Conservation (phyloP, 2,888 invertebrate genomes). For the Caenorhabditis zanzibari region DNA sequence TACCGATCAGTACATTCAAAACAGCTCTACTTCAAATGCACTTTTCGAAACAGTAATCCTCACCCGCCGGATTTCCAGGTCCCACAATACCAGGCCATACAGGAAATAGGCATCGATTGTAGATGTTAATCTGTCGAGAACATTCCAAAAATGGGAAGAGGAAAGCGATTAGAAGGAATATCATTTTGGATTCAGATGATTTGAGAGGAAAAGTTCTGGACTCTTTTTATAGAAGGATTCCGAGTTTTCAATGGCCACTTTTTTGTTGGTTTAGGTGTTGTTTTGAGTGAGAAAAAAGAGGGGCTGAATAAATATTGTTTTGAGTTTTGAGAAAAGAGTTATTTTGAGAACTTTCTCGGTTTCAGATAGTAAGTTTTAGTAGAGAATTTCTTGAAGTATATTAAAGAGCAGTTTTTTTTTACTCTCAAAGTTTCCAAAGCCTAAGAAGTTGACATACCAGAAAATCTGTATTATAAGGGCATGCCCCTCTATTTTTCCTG, state of each 20-base stretch:
- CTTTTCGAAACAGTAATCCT: background rate
- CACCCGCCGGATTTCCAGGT: slow-evolving; percentile 55
- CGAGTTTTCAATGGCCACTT: slow-evolving; percentile 26
- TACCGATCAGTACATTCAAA: too few relatives aligned
- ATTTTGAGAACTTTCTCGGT: slow-evolving; percentile 16
- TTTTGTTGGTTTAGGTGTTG: slow-evolving; percentile 30
- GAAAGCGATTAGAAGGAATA: slow-evolving; percentile 39
- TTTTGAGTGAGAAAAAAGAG: background rate
- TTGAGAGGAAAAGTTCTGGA: background rate
- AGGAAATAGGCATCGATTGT: slow-evolving; percentile 75
- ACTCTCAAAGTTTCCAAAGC: too few relatives aligned
- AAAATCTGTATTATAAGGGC: too few relatives aligned
- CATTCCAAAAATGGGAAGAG: slow-evolving; percentile 11
- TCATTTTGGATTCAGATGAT: slow-evolving; percentile 14
- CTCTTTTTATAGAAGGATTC: slow-evolving; percentile 16
- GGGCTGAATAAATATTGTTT: background rate
- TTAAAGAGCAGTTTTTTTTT: too few relatives aligned
- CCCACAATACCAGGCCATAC: slow-evolving; percentile 79
- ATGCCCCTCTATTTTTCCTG: too few relatives aligned
- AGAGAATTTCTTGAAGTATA: too few relatives aligned
- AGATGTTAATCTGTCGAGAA: slow-evolving; percentile 41
- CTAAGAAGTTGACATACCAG: too few relatives aligned
- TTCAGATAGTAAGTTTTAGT: too few relatives aligned
- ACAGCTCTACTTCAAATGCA: too few relatives aligned
- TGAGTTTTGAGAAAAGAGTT: background rate